Percentiles rank a stretch among this genome's conserved stretches.
Evolutionary conservation across 2,888 invertebrate species (phyloP).

Genomic region (Campoplex capitator): DNA sequence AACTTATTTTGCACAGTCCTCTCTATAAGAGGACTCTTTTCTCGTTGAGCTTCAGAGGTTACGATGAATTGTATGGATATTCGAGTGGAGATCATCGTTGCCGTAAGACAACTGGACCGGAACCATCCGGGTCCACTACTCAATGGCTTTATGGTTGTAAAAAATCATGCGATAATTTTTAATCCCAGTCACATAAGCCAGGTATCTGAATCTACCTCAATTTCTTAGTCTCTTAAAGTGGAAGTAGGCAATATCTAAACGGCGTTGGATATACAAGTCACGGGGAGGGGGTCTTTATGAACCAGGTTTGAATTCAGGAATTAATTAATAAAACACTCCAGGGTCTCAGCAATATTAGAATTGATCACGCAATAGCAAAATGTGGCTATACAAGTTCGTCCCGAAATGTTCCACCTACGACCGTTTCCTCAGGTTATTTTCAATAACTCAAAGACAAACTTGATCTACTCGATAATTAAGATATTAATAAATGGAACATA

Average conservation of each 20-base stretch:
- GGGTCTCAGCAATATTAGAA: background rate
- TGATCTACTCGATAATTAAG: background rate
- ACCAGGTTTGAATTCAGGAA: background rate
- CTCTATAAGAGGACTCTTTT: conserved; percentile 21
- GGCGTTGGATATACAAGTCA: background rate
- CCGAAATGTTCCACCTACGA: background rate
- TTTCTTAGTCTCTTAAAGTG: background rate
- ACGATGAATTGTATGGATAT: conserved; percentile 35
- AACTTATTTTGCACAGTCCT: conserved; percentile 34
- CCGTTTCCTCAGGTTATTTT: background rate
- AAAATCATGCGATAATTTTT: background rate
- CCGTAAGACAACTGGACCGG: background rate
- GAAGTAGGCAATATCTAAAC: background rate
- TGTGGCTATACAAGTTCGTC: background rate
- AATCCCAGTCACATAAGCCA: background rate
- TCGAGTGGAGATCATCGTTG: background rate
- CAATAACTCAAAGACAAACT: background rate
- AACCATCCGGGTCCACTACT: background rate
- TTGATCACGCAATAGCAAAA: background rate
- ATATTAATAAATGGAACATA: background rate
- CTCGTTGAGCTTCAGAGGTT: conserved; percentile 27
- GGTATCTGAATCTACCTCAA: background rate
- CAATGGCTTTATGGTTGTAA: background rate
- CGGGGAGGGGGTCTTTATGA: background rate
- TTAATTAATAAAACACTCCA: background rate